Conservation (phyloP, 2,113 vertebrate genomes). For the Chamaea fasciata region DNA sequence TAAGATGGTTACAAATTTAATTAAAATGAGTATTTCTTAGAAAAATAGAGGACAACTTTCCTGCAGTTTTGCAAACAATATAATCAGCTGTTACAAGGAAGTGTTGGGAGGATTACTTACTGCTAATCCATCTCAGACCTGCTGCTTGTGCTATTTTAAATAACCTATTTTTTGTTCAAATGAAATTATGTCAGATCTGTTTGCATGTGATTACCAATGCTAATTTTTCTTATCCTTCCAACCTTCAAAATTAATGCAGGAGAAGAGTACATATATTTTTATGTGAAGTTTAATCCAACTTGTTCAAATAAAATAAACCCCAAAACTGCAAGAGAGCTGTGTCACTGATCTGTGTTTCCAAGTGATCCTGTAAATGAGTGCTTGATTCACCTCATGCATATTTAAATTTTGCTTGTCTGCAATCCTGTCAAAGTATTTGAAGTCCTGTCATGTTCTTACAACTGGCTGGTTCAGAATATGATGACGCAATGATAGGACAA, state of each 20-base stretch:
- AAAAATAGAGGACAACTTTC: constrained; percentile 32
- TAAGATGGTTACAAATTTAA: background rate
- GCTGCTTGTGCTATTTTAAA: constrained; percentile 56
- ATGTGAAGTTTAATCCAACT: background rate
- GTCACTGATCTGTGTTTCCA: background rate
- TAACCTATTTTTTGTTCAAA: constrained; percentile 48
- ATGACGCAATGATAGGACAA: background rate
- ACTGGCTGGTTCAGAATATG: background rate
- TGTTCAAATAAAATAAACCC: background rate
- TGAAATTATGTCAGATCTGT: constrained; percentile 60
- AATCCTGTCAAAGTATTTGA: background rate
- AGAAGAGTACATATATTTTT: background rate
- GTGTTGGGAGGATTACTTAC: constrained; percentile 29
- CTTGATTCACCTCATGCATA: background rate
- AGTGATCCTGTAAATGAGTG: background rate
- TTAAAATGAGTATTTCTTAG: background rate
- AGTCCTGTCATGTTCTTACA: background rate
- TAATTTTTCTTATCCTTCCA: constrained; percentile 57
- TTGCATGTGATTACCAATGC: constrained; percentile 54
- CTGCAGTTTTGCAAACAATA: constrained; percentile 3
- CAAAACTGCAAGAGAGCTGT: background rate
- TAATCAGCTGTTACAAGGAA: background rate
- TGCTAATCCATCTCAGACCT: constrained; percentile 28
- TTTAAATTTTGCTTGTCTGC: background rate
- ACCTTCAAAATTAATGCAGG: background rate